Base-by-base conservation (phyloP, 2,888 invertebrate species). In the Drosophila seclusa region DNA sequence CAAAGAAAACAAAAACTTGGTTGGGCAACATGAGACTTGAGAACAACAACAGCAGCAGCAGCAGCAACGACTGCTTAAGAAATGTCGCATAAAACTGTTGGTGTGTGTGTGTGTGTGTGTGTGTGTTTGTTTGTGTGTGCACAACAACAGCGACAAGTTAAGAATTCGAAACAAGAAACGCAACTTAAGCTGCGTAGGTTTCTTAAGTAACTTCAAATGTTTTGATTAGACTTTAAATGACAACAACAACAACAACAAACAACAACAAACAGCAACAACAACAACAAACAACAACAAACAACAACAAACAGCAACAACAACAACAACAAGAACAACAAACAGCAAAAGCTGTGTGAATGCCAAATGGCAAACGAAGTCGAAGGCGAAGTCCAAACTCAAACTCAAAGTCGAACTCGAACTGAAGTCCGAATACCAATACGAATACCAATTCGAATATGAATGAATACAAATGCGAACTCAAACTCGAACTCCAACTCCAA, bases 121-220 rank as follows among this genome's bases (percentile, higher is more conserved):
- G 31, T 60, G 31, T 66, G 18, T 50, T n/a, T 54, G 36, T 54
- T 59, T 69, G 36, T 69, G 45, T 69, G 59, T 54, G 61, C 66
- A 55, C 58, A 60, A 58, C 29, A 55, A 36, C 54, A 82, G 68
- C 70, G 82, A 84, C 82, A 85, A 89, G 89, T 66, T 79, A 84
- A 85, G 89, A 89, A 87, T 84, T 85, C 80, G 80, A 86, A 87
- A 86, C 85, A 85, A 89, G 90, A 87, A 89, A 86, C 88, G 85
- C 90, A 85, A 89, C 88, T 87, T 86, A 88, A 90, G 80, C 88
- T 90, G 90, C 89, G 86, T 89, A 85, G 90, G 86, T 85, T 88
- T 85, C 80, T 85, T 89, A 89, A 86, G 86, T 89, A 86, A 86
- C 90, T 86, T 89, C 88, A 89, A 86, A 86, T 86, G 90, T 87